Percentiles rank a stretch among this genome's conserved stretches.
Evolutionary conservation across 2,888 invertebrate genomes (phyloP).

Genomic region (Ophion ventricosus): DNA sequence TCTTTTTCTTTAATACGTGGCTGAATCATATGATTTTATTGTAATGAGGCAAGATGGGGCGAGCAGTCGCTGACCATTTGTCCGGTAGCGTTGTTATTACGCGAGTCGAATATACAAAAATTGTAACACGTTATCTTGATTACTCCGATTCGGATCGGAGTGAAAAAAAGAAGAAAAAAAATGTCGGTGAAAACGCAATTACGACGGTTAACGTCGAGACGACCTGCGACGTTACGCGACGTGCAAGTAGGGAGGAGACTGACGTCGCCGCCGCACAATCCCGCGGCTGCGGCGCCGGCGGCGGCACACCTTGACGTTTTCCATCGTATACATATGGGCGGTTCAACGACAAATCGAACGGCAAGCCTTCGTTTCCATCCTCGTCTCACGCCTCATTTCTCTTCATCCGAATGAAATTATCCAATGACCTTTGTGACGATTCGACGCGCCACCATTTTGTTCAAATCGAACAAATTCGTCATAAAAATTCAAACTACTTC

Average conservation of each 20-base stretch:
- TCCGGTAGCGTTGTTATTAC: no score
- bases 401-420: background rate
- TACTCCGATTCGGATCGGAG: background rate
- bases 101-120: background rate
- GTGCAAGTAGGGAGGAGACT: background rate
- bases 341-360: no score
- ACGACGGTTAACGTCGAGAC: background rate
- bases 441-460: no score
- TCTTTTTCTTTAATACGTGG: slow-evolving; percentile 47
- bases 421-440: no score
- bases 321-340: background rate
- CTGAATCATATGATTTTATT: slow-evolving; percentile 46
- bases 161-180: no score
- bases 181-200: background rate
- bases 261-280: background rate
- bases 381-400: background rate
- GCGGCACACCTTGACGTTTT: background rate
- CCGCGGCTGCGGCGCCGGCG: background rate
- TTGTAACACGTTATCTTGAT: background rate
- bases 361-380: no score
- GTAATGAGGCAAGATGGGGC: background rate
- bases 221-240: background rate
- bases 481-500: no score
- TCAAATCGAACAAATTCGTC: no score
- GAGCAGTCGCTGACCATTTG: background rate